phyloP scores from a whole-genome alignment of 1,140 invertebrate species.

The Formica exsecta region DNA sequence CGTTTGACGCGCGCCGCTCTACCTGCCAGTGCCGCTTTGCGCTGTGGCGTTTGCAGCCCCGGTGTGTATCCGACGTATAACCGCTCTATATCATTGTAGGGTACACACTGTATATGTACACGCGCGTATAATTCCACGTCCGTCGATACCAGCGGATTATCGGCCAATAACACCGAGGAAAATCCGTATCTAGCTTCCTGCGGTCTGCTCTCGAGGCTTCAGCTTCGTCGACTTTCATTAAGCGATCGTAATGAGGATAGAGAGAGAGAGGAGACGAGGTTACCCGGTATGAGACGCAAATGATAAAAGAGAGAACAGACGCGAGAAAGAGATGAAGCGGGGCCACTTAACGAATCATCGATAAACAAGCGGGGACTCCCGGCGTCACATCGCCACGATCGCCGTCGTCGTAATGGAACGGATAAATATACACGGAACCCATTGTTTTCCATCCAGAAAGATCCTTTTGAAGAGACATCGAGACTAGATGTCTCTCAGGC shows the following conservation, averaged over 20 bases:
- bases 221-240: slow-evolving; percentile 50
- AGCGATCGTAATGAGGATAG: slow-evolving; percentile 27
- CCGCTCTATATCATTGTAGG: slow-evolving; percentile 43
- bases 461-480: slow-evolving; percentile 47
- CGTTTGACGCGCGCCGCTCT: slow-evolving; percentile 64
- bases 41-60: slow-evolving; percentile 33
- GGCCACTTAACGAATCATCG: slow-evolving; percentile 74
- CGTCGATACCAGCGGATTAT: slow-evolving; percentile 75
- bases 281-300: slow-evolving; percentile 19
- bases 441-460: slow-evolving; percentile 71
- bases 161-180: slow-evolving; percentile 75
- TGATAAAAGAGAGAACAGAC: slow-evolving; percentile 18
- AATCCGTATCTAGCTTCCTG: slow-evolving; percentile 62
- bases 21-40: slow-evolving; percentile 26
- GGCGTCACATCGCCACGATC: slow-evolving; percentile 57
- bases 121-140: slow-evolving; percentile 61
- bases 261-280: not conserved
- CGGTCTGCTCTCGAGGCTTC: slow-evolving; percentile 59
- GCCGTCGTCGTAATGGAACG: slow-evolving; percentile 57
- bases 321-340: slow-evolving; percentile 22
- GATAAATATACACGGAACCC: slow-evolving; percentile 72
- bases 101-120: slow-evolving; percentile 36
- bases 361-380: slow-evolving; percentile 71
- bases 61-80: slow-evolving; percentile 57
- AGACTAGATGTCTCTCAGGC: slow-evolving; percentile 49